A percentile compares a stretch with the other conserved stretches of the same genome.
Conservation (phyloP, 2,888 invertebrate genomes). For the Drosophila tripunctata region DNA sequence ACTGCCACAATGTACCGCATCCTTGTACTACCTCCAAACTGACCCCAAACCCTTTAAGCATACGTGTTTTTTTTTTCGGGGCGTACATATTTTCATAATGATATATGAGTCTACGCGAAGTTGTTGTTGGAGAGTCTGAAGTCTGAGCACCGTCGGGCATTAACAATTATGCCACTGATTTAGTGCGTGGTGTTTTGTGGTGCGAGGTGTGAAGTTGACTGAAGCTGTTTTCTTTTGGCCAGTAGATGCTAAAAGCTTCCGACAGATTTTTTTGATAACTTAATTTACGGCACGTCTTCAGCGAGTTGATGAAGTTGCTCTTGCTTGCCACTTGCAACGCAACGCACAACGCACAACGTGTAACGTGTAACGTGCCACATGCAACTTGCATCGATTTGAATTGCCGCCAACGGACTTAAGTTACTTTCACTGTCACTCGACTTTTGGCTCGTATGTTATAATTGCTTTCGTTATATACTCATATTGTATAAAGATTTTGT, state of each 20-base stretch:
- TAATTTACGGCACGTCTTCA: constrained; percentile 70
- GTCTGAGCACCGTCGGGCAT: constrained; percentile 20
- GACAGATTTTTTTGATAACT: constrained; percentile 76
- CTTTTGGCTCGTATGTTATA: constrained; percentile 50
- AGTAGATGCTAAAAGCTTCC: constrained; percentile 75
- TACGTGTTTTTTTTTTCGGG: constrained; percentile 33
- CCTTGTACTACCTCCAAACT: constrained; percentile 5
- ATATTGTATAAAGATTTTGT: not conserved
- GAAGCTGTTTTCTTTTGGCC: constrained; percentile 40
- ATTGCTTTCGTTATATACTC: constrained; percentile 52
- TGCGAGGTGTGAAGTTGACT: constrained; percentile 75
- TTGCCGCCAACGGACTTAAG: constrained; percentile 5
- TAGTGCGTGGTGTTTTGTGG: constrained; percentile 62
- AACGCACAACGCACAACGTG: too few species aligned
- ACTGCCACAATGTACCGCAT: constrained; percentile 31
- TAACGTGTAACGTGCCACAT: not conserved
- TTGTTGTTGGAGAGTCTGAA: not conserved
- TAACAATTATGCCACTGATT: constrained; percentile 77
- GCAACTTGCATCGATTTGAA: constrained; percentile 42
- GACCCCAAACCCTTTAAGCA: constrained; percentile 31
- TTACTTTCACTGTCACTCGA: constrained; percentile 75
- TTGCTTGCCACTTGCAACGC: constrained; percentile 9
- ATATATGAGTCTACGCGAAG: constrained; percentile 61
- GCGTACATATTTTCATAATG: constrained; percentile 73
- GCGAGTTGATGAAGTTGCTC: constrained; percentile 65